Evolutionary conservation across 1,140 invertebrate species (phyloP).

Genomic region (Eueides isabella): DNA sequence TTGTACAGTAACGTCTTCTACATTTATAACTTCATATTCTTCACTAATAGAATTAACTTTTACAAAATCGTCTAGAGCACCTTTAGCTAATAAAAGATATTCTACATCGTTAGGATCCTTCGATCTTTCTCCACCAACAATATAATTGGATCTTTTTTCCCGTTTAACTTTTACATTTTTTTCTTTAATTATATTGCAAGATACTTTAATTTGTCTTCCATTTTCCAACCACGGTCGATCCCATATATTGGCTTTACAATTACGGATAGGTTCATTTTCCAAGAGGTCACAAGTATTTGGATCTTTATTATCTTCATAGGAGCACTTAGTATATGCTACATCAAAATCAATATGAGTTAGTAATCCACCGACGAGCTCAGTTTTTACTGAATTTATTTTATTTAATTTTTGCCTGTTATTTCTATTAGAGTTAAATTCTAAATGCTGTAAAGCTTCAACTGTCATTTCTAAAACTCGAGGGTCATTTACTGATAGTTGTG

Average conservation of each 20-base stretch:
- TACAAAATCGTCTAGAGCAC: conserved; percentile 52
- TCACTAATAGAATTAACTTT: conserved; percentile 28
- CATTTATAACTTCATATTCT: conserved; percentile 43
- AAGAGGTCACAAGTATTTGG: conserved; percentile 50
- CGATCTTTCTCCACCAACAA: conserved; percentile 29
- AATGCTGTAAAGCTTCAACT: conserved; percentile 52
- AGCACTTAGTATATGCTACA: conserved; percentile 79
- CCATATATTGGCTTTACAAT: conserved; percentile 83
- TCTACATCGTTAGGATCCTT: conserved; percentile 42
- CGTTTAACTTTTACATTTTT: conserved; percentile 24
- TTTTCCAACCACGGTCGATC: conserved; percentile 84
- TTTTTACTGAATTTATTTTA: conserved; percentile 52
- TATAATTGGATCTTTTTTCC: conserved; percentile 41
- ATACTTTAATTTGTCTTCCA: conserved; percentile 71
- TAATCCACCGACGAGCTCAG: conserved; percentile 54
- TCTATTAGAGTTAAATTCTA: conserved; percentile 57
- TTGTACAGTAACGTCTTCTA: conserved; percentile 49
- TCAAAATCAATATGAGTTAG: conserved; percentile 78
- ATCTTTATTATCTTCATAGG: conserved; percentile 42
- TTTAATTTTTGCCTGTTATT: conserved; percentile 61
- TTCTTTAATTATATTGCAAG: conserved; percentile 53
- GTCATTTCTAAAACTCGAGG: conserved; percentile 51
- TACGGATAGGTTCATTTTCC: conserved; percentile 53
- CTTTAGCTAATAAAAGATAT: conserved; percentile 48
- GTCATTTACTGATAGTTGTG: conserved; percentile 42